A percentile compares a stretch with the other conserved stretches of the same genome.
phyloP scores from a whole-genome alignment of 2,113 vertebrate species.

The Vulpes lagopus region DNA sequence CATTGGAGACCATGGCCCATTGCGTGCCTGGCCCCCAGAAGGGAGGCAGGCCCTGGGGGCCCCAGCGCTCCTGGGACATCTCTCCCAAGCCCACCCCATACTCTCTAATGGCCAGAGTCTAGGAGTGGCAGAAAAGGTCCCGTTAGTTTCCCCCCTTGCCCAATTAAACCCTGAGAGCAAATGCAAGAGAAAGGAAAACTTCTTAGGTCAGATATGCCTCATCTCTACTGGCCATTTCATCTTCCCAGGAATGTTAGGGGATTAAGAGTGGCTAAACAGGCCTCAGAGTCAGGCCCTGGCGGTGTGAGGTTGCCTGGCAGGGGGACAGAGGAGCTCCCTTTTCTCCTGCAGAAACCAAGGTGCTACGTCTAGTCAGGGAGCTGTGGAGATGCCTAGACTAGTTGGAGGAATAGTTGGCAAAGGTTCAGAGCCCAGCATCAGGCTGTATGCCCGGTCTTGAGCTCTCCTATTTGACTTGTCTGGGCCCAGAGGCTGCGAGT shows the following conservation, averaged over 20 bases:
- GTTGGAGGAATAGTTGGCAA: constrained; percentile 51
- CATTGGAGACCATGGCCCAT: background rate
- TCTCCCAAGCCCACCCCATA: background rate
- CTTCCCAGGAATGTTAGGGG: background rate
- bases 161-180: background rate
- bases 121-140: background rate
- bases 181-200: background rate
- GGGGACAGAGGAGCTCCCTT: background rate
- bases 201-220: background rate
- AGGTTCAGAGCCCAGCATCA: background rate
- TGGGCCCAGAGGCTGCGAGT: background rate
- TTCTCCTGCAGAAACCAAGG: constrained; percentile 59
- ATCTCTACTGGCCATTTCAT: background rate
- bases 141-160: background rate
- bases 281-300: background rate
- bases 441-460: background rate
- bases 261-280: background rate
- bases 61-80: background rate
- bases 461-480: background rate
- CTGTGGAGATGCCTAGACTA: constrained; percentile 47
- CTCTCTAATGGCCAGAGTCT: background rate
- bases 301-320: background rate
- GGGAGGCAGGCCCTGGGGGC: background rate
- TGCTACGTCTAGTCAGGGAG: constrained; percentile 56
- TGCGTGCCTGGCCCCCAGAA: background rate